A percentile compares a stretch with the other conserved stretches of the same genome.
Conservation (phyloP, 2,113 vertebrate genomes). For the Astur gentilis region DNA sequence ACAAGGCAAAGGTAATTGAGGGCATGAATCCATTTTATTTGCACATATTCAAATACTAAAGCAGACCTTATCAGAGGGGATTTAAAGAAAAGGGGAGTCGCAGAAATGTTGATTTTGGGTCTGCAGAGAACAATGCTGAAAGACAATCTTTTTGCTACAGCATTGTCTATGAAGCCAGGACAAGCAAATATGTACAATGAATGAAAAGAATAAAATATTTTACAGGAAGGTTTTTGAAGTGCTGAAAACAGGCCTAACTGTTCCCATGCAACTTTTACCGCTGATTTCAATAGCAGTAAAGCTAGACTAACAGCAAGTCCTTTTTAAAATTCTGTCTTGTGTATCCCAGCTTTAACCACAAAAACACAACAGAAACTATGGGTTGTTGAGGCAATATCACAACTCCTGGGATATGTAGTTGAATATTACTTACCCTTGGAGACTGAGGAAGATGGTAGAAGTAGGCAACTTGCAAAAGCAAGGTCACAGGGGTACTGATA, state of each 20-base stretch:
- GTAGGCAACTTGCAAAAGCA: neutral
- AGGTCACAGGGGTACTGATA: neutral
- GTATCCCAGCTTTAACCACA: neutral
- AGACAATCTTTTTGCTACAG: neutral
- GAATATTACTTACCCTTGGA: neutral
- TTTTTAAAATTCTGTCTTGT: neutral
- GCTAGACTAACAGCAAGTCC: neutral
- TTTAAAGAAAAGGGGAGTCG: neutral
- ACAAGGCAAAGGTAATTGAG: neutral
- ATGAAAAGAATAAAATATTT: neutral
- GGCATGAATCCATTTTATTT: slow-evolving; percentile 24
- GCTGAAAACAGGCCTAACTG: neutral
- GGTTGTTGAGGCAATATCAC: neutral
- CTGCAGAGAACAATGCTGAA: neutral
- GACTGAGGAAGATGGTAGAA: neutral
- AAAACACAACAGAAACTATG: neutral
- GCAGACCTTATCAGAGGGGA: neutral
- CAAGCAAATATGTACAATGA: neutral
- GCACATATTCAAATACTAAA: slow-evolving; percentile 10
- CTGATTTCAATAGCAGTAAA: neutral
- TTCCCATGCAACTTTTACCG: neutral
- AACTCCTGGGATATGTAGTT: neutral
- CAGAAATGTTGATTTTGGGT: neutral
- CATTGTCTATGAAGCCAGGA: neutral
- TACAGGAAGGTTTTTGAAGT: neutral